Conservation (phyloP, 2,797 vertebrate genomes). For the Hyperoplus lanceolatus region DNA sequence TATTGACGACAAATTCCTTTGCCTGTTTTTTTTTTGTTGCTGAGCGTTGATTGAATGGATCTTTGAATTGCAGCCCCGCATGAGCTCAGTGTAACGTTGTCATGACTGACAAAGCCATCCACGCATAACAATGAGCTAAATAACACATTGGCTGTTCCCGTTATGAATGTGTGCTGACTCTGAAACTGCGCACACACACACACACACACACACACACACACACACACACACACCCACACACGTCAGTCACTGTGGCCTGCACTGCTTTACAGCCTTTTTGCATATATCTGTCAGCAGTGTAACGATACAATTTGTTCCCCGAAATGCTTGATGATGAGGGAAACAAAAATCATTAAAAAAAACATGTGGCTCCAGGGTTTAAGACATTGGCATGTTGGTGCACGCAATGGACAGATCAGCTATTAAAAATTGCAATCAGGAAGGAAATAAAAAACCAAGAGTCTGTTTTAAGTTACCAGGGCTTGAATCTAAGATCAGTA, state of each 20-base stretch:
- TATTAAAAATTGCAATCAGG: slow-evolving; percentile 6
- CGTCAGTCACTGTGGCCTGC: background rate
- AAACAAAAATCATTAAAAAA: slow-evolving; percentile 36
- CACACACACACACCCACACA: background rate
- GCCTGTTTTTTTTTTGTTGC: background rate
- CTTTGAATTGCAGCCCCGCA: slow-evolving; percentile 16
- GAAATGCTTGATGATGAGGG: slow-evolving; percentile 33
- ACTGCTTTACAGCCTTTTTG: background rate
- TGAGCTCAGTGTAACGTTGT: slow-evolving; percentile 19
- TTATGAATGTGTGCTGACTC: background rate
- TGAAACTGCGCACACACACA: background rate
- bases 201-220: too few relatives aligned
- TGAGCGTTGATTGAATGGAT: background rate
- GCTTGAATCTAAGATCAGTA: slow-evolving; percentile 63
- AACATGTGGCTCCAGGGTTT: slow-evolving; percentile 35
- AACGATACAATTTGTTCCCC: slow-evolving; percentile 31
- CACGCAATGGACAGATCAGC: slow-evolving; percentile 35
- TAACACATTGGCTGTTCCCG: slow-evolving; percentile 17
- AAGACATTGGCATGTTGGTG: slow-evolving; percentile 4
- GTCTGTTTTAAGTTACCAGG: slow-evolving; percentile 57
- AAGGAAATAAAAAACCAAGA: slow-evolving; percentile 7
- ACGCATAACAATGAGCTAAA: slow-evolving; percentile 17
- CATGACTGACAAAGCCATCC: slow-evolving; percentile 26
- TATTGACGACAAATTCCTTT: slow-evolving; percentile 17
- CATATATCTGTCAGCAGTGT: background rate